Base-by-base conservation (phyloP, 2,797 vertebrate species). In the Leptodactylus fallax region DNA sequence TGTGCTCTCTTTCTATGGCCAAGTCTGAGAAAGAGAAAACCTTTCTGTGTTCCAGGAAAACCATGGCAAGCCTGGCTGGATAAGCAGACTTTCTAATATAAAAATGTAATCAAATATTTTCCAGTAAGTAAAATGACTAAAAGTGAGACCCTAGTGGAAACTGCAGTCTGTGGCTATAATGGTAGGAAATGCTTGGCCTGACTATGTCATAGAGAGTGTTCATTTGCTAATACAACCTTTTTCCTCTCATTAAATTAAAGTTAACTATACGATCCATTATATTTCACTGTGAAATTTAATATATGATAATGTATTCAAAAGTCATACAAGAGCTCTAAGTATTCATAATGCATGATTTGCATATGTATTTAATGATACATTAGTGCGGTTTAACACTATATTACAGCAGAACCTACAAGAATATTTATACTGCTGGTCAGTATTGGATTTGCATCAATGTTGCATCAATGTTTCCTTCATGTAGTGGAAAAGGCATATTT, bases 61-160 rank as follows among this genome's bases (percentile, higher is more conserved):
- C n/a, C 10, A 49, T 12, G 36, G 36, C 36, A 74, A 71, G 55
- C 55, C 63, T 63, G 23, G 47, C 25, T 51, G 74, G 45, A n/a
- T 81, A 61, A 36, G 69, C 53, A 87, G 49, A 86, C 63, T 14
- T 67, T 36, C 23, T 56, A 21, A 53, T 86, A 86, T 45, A 82
- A 74, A 81, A 82, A 76, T 72, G 49, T 56, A 74, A 76, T 69
- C 19, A 80, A 47, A 79, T 81, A 77, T 53, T 81, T 87, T 87
- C 56, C 86, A 76, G 79, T 55, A 81, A 36, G 36, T 53, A 55
- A 47, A 74, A 72, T 87, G 12, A 74, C 9, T 79, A 79, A 85
- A 63, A 86, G 45, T 71, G 79, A 81, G 58, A 79, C 56, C 25
- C 36, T 23, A 60, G 19, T 60, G 65, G 55, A 81, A 87, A 72